These are phyloP conservation scores for Operophtera brumata DNA, from an alignment of 2,888 invertebrate species.

Conservation along the genomic window DNA sequence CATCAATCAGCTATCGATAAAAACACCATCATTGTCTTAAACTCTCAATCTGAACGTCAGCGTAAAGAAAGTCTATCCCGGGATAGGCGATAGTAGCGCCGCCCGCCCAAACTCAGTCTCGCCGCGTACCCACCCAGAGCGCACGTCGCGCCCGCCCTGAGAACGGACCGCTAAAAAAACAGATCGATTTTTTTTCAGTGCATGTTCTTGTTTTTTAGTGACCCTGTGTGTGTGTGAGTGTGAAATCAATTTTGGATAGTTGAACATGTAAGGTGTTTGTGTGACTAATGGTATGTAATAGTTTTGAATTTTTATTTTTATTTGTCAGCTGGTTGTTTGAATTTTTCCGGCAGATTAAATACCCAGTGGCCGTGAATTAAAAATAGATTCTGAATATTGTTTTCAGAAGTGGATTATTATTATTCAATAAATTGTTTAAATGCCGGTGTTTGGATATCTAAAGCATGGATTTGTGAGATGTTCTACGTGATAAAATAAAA, in stretches of 20 bases:
- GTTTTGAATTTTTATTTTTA: not conserved
- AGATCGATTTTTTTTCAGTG: slow-evolving; percentile 36
- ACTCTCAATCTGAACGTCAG: slow-evolving; percentile 9
- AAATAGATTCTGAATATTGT: not conserved
- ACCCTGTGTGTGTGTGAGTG: slow-evolving; percentile 26
- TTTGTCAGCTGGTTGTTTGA: not conserved
- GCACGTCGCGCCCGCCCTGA: slow-evolving; percentile 23
- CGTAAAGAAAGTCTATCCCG: slow-evolving; percentile 4
- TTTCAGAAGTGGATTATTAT: not conserved
- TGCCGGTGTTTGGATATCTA: too few relatives aligned
- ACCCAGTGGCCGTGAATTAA: not conserved
- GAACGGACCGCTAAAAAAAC: slow-evolving; percentile 21
- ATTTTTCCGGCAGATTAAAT: slow-evolving; percentile 1
- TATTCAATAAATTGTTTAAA: too few relatives aligned
- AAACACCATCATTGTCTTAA: slow-evolving; percentile 11
- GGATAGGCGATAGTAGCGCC: slow-evolving; percentile 30
- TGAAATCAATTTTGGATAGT: slow-evolving; percentile 24
- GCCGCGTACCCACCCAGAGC: slow-evolving; percentile 25
- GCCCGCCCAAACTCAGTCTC: slow-evolving; percentile 30
- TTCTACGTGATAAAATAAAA: too few relatives aligned
- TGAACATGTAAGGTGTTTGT: slow-evolving; percentile 19
- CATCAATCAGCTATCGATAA: slow-evolving; percentile 16
- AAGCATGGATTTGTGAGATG: too few relatives aligned
- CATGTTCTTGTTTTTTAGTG: slow-evolving; percentile 25
- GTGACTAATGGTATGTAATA: slow-evolving; percentile 1